Evolutionary conservation across 2,888 invertebrate species (phyloP).

Genomic region (Leucophora obtusa): DNA sequence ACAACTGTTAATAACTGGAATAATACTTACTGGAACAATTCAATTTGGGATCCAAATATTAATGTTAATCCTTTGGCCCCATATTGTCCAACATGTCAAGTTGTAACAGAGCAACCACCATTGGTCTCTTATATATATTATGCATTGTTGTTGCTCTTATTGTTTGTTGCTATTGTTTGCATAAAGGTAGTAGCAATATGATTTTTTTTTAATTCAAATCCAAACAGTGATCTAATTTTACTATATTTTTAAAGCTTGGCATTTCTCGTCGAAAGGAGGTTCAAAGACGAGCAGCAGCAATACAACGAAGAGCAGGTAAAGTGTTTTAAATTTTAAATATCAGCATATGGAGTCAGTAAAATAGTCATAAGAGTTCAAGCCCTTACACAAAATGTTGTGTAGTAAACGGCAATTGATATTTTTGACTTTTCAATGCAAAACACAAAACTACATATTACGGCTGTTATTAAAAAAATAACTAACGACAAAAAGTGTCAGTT

Average conservation of each 20-base stretch:
- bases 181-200: conserved; percentile 22
- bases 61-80: not conserved
- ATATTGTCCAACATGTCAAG: conserved; percentile 6
- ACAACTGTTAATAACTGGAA: conserved; percentile 5
- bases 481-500: no score
- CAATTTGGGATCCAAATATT: conserved; percentile 7
- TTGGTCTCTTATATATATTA: conserved; percentile 33
- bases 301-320: conserved; percentile 46
- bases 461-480: no score
- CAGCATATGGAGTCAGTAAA: no score
- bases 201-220: no score
- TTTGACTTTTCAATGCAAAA: no score
- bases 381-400: no score
- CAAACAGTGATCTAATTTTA: no score
- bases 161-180: conserved; percentile 28
- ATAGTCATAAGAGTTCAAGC: no score
- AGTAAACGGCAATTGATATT: no score
- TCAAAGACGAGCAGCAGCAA: conserved; percentile 12
- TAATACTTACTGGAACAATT: not conserved
- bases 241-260: no score
- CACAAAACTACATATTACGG: no score
- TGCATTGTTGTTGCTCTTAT: conserved; percentile 27
- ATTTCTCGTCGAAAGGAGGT: conserved; percentile 21
- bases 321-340: conserved; percentile 5
- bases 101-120: conserved; percentile 18